Conservation (phyloP, 2,888 invertebrate genomes). For the Phyto melanocephala region DNA sequence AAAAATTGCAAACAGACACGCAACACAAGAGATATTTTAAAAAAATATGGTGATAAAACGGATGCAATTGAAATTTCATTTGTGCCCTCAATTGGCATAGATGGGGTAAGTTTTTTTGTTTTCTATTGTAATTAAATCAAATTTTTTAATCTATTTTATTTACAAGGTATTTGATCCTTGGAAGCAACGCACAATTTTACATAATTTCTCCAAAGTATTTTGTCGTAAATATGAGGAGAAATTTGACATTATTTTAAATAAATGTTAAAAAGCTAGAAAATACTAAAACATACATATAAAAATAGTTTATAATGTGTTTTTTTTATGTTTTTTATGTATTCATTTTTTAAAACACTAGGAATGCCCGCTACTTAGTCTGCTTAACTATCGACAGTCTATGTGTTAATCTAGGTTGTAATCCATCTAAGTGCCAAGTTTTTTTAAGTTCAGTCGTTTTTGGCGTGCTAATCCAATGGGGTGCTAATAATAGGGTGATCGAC, state of each 20-base stretch:
- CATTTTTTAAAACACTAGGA: no score
- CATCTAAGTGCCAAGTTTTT: no score
- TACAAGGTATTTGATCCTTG: slow-evolving; percentile 70
- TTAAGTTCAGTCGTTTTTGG: no score
- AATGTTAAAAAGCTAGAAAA: slow-evolving; percentile 66
- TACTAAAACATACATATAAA: no score
- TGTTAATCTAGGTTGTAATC: no score
- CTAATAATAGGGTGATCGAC: no score
- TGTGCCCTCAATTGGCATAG: slow-evolving; percentile 75
- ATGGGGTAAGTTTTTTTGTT: slow-evolving; percentile 70
- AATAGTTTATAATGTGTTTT: no score
- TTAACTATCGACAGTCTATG: no score
- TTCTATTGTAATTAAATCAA: neutral
- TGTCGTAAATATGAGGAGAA: slow-evolving; percentile 71
- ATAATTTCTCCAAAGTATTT: slow-evolving; percentile 70
- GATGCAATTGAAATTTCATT: slow-evolving; percentile 72
- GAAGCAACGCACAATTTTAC: slow-evolving; percentile 71
- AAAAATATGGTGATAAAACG: slow-evolving; percentile 73
- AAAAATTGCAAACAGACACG: slow-evolving; percentile 70
- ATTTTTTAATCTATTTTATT: neutral
- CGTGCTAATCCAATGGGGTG: no score
- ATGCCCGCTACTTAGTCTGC: no score
- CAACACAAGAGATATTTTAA: slow-evolving; percentile 71
- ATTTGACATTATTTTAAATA: slow-evolving; percentile 68
- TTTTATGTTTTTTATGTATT: no score